Evolutionary conservation across 2,797 vertebrate species (phyloP).

Genomic region (Capromys pilorides): DNA sequence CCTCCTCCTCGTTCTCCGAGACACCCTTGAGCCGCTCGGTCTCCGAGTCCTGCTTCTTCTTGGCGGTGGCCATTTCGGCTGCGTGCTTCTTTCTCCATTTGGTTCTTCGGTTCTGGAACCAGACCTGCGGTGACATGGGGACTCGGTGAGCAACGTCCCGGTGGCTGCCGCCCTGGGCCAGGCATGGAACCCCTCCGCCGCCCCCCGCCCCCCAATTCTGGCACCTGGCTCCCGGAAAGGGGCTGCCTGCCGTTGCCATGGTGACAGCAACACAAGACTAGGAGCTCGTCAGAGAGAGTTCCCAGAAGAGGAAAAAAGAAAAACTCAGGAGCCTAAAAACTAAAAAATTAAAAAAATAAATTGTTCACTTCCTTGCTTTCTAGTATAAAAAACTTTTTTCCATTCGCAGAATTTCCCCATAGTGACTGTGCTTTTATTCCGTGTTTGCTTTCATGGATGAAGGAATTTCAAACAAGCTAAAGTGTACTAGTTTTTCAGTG

Average conservation of each 20-base stretch:
- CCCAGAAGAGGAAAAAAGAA: slow-evolving; percentile 10
- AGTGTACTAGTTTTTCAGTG: background rate
- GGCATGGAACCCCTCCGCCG: background rate
- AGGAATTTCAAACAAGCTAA: slow-evolving; percentile 17
- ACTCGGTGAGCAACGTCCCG: background rate
- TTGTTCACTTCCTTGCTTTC: background rate
- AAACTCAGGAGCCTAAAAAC: slow-evolving; percentile 41
- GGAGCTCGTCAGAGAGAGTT: slow-evolving; percentile 39
- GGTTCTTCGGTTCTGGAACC: slow-evolving; percentile 98
- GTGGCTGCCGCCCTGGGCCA: background rate
- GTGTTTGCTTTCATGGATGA: background rate
- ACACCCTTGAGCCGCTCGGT: slow-evolving; percentile 94
- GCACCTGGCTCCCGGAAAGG: background rate
- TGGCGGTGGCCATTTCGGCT: slow-evolving; percentile 97
- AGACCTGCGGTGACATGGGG: slow-evolving; percentile 88
- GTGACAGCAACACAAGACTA: slow-evolving; percentile 48
- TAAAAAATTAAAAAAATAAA: background rate
- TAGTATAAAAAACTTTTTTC: background rate
- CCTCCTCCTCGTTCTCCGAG: slow-evolving; percentile 96
- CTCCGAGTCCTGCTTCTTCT: slow-evolving; percentile 98
- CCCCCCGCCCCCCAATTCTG: too few relatives aligned
- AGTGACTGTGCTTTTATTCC: background rate
- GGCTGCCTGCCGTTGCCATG: slow-evolving; percentile 67
- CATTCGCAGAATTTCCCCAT: background rate
- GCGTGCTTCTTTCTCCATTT: slow-evolving; percentile 98